Conservation (phyloP, 2,797 vertebrate genomes). For the Miichthys miiuy region DNA sequence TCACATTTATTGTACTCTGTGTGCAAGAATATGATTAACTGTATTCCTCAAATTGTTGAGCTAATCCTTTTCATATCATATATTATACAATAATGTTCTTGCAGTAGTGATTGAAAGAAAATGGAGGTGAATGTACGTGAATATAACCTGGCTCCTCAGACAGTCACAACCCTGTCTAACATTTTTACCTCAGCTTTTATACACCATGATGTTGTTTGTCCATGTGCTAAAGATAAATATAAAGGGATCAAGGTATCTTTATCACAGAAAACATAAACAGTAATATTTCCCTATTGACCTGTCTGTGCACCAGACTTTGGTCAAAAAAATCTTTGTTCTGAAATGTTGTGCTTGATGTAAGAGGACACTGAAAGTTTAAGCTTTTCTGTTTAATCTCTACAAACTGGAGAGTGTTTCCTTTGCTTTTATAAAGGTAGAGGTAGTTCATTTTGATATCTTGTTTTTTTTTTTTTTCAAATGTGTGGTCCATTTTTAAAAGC, state of each 20-base stretch:
- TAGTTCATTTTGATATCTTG: conserved; percentile 16
- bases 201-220: conserved; percentile 68
- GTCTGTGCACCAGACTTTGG: conserved; percentile 16
- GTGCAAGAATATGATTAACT: not conserved
- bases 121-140: conserved; percentile 55
- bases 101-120: conserved; percentile 21
- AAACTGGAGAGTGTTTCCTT: conserved; percentile 8
- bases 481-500: conserved; percentile 25
- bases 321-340: conserved; percentile 32
- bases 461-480: not conserved
- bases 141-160: conserved; percentile 63
- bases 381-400: conserved; percentile 28
- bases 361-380: conserved; percentile 22
- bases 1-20: not conserved
- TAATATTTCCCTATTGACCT: conserved; percentile 2
- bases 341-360: conserved; percentile 29
- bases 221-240: conserved; percentile 55
- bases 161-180: conserved; percentile 62
- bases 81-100: not conserved
- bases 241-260: conserved; percentile 77
- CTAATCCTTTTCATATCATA: conserved; percentile 9
- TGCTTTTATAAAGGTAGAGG: conserved; percentile 27
- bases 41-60: conserved; percentile 5
- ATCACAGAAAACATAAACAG: conserved; percentile 36
- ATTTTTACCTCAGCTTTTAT: conserved; percentile 83